Evolutionary conservation across 2,888 invertebrate species (phyloP).

Genomic region (Aphodius granarius): DNA sequence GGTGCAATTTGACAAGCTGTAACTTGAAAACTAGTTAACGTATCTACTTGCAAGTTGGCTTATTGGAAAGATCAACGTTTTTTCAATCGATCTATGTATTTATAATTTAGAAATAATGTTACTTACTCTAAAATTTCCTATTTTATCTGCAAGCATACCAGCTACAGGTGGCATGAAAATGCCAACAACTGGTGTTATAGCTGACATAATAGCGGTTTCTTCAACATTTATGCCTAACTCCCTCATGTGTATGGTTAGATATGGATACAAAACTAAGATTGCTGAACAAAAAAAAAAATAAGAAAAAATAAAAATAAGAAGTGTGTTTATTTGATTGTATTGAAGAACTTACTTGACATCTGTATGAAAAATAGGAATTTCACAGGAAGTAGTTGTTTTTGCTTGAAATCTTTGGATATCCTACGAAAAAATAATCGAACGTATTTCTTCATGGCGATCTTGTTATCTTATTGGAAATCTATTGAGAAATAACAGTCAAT

Average conservation of each 20-base stretch:
- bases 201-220: constrained; percentile 80
- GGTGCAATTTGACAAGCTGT: too few relatives aligned
- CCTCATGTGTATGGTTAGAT: constrained; percentile 78
- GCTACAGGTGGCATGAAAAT: constrained; percentile 78
- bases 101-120: too few relatives aligned
- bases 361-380: constrained; percentile 78
- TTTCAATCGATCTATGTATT: too few relatives aligned
- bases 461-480: not conserved
- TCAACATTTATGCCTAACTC: constrained; percentile 77
- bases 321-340: constrained; percentile 35
- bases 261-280: constrained; percentile 74
- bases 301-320: constrained; percentile 12
- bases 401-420: constrained; percentile 70
- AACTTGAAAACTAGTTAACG: too few relatives aligned
- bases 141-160: constrained; percentile 76
- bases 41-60: too few relatives aligned
- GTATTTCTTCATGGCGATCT: constrained; percentile 50
- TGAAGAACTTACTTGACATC: constrained; percentile 67
- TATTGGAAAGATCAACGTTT: too few relatives aligned
- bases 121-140: constrained; percentile 77
- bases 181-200: constrained; percentile 73
- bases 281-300: constrained; percentile 54
- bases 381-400: constrained; percentile 71
- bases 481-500: not conserved
- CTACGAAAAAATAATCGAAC: constrained; percentile 65